Evolutionary conservation across 1,140 invertebrate species (phyloP), one percentile per base, ranked within the genome.

Genomic region (Thalassaphorura encarpata): DNA sequence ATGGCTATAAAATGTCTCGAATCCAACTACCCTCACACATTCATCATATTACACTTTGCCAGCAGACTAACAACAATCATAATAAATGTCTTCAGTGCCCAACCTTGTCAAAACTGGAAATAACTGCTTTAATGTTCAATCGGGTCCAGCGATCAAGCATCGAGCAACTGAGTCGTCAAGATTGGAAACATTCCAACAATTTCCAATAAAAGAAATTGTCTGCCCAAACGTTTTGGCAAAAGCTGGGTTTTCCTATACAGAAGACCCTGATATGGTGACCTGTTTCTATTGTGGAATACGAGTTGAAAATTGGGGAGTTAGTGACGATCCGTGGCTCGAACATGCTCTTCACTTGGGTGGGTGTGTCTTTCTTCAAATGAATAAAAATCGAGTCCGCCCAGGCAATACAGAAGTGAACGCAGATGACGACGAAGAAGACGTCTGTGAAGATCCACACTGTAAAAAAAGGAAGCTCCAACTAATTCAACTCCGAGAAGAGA

Each of bases 221-320:
- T n/a, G n/a, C n/a, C n/a, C n/a, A n/a, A n/a, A n/a, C n/a, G n/a
- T n/a, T n/a, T n/a, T 47, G 45, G 45, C 45, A 13, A 47, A 47
- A 18, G 18, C 45, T 24, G 45, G 45, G 28, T 47, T 47, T 47
- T 47, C 28, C 28, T 47, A 21, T 8, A 21, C 18, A 13, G 24
- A 26, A 8, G 6, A 8, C 6, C 13, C 6, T 5, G 45, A 26
- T 8, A 26, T 11, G 19, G 45, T 19, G 8, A 18, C 18, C 19
- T 47, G 45, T 18, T 47, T 47, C 18, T 47, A 47, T 47, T 47
- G 45, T 47, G 45, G 45, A 11, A 11, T 47, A 5, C 28, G 19
- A 13, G 5, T 47, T 3, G 6, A 47, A 13, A 6, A 6, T 26
- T 47, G 45, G 45, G 5, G 11, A 3, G 19, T 26, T 5, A 24